A percentile compares a stretch with the other conserved stretches of the same genome.
Conservation (phyloP, 2,113 vertebrate species). For the Pelobates fuscus region DNA sequence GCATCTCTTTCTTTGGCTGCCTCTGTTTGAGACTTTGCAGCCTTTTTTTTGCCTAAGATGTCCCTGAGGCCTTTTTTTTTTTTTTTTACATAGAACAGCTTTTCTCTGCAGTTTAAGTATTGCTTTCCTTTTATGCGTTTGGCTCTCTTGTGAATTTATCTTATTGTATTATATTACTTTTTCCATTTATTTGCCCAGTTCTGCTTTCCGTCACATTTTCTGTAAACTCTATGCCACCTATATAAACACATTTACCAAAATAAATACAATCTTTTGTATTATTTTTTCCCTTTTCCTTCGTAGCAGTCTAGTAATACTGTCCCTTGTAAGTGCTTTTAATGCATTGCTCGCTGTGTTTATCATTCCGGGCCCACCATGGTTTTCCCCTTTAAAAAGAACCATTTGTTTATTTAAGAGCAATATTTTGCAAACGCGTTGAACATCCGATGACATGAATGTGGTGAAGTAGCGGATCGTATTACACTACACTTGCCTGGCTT, state of each 20-base stretch:
- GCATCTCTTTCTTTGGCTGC: constrained; percentile 20
- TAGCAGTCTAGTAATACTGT: background rate
- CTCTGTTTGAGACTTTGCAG: constrained; percentile 30
- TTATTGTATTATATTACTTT: constrained; percentile 19
- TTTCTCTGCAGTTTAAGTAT: constrained; percentile 1
- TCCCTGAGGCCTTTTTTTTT: constrained; percentile 16
- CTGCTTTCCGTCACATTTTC: constrained; percentile 26
- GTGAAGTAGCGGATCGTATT: background rate
- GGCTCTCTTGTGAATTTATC: constrained; percentile 17
- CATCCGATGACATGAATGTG: background rate
- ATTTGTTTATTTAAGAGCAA: too few species aligned
- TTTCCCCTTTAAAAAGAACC: background rate
- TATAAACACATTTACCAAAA: constrained; percentile 36
- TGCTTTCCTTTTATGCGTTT: constrained; percentile 21
- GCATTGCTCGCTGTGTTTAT: background rate
- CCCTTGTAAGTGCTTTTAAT: constrained; percentile 1
- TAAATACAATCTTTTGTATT: constrained; percentile 26
- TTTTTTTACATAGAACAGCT: constrained; percentile 24
- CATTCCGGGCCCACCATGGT: background rate
- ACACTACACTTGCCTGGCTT: background rate
- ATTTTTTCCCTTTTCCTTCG: background rate
- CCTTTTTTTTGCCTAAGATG: constrained; percentile 2
- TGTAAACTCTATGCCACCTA: background rate
- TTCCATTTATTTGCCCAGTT: constrained; percentile 22
- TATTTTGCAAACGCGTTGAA: too few species aligned